These are phyloP conservation scores for Drepanosiphum platanoidis DNA, from an alignment of 2,888 invertebrate species.

Conservation along the genomic window DNA sequence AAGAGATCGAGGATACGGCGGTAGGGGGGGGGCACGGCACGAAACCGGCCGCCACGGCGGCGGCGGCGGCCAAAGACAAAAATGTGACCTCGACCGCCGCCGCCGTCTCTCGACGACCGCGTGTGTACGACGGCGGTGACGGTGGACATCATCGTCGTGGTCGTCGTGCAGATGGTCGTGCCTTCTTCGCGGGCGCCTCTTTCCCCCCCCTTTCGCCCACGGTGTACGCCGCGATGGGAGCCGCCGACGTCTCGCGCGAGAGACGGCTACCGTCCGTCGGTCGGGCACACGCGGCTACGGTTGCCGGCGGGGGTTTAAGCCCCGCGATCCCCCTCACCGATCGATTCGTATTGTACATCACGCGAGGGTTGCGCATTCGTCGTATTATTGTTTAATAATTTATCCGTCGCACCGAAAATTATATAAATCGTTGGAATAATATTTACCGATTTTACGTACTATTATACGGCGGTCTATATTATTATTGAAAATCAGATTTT, in stretches of 20 bases:
- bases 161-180: neutral
- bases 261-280: neutral
- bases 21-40: neutral
- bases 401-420: no score
- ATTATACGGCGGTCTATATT: no score
- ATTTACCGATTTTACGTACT: no score
- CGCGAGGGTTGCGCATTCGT: neutral
- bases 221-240: no score
- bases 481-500: no score
- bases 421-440: no score
- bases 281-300: no score
- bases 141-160: neutral
- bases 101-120: constrained; percentile 15
- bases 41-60: constrained; percentile 31
- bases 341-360: neutral
- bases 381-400: no score
- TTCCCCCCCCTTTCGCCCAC: no score
- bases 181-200: neutral
- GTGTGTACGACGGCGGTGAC: neutral
- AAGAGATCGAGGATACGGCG: neutral
- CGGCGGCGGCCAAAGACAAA: constrained; percentile 32
- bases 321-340: no score
- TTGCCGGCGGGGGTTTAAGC: no score
- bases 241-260: no score
- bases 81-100: constrained; percentile 54